These are phyloP conservation scores for Pasiphila rectangulata DNA, from an alignment of 2,888 invertebrate genomes.

Conservation along the genomic window DNA sequence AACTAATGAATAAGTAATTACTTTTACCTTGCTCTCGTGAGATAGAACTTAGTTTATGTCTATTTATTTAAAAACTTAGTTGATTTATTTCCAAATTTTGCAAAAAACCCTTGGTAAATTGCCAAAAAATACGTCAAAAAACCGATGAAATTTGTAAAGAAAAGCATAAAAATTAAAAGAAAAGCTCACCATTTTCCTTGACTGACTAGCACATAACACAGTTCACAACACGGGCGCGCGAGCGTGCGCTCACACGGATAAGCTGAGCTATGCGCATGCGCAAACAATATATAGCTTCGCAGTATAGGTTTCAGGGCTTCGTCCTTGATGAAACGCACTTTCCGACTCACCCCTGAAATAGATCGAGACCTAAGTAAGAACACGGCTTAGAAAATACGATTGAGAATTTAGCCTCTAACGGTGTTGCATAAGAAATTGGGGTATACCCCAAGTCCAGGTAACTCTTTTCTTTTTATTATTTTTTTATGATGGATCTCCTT, in stretches of 20 bases:
- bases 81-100: too few relatives aligned
- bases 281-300: constrained; percentile 53
- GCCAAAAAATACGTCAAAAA: not conserved
- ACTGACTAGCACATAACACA: constrained; percentile 48
- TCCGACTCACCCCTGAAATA: not conserved
- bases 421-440: too few relatives aligned
- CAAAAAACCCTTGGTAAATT: too few relatives aligned
- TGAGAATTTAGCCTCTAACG: too few relatives aligned
- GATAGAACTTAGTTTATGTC: too few relatives aligned
- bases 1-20: too few relatives aligned
- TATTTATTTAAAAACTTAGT: too few relatives aligned
- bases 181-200: constrained; percentile 50
- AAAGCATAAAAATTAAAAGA: not conserved
- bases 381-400: not conserved
- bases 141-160: constrained; percentile 11
- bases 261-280: constrained; percentile 37
- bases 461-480: too few relatives aligned
- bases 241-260: constrained; percentile 45
- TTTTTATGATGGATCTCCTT: too few relatives aligned
- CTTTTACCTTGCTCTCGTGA: too few relatives aligned
- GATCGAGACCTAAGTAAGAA: not conserved
- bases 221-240: constrained; percentile 45
- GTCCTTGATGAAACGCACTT: constrained; percentile 1
- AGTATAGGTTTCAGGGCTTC: constrained; percentile 17
- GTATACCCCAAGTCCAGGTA: too few relatives aligned